Base-by-base conservation (phyloP, 2,797 vertebrate species). In the Nannoperca obscura region DNA sequence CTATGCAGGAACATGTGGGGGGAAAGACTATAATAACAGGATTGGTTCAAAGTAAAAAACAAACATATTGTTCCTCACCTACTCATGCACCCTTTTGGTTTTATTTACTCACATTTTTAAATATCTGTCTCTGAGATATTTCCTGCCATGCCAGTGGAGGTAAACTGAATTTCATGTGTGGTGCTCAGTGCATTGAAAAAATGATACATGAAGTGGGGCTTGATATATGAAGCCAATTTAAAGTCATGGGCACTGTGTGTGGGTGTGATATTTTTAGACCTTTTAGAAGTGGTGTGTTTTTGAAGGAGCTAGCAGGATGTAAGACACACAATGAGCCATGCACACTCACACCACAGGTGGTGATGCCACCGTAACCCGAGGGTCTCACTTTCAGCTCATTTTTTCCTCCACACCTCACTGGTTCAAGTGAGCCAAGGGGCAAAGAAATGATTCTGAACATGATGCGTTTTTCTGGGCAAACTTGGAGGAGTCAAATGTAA, bases 381-480 rank as follows among this genome's bases (percentile, higher is more conserved):
- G 66, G 73, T 84, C 64, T 82, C 63, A 66, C 40, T 70, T 67
- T 76, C 60, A 74, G 65, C 17, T 70, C 22, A 58, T 77, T 88
- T 52, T 49, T 69, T 70, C 22, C 40, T 70, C 42, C 54, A 58
- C 44, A 77, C 65, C 58, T 81, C 69, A 59, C 32, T 38, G 40
- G 58, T 53, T 65, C 46, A n/a, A 72, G 65, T 50, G 49, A 58
- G 32, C n/a, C 12, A 12, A 42, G 71, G 24, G 63, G 80, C 61
- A 76, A 50, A 74, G 60, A 70, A 73, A 60, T 63, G 60, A 66
- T 62, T 71, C 17, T 64, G 58, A n/a, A 38, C 47, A 32, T 77
- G 71, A 73, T 71, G 47, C 86, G 80, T 91, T 91, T 90, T 92
- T 90, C 83, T 89, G 82, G 82, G 86, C 86, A 92, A 90, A 91